Evolutionary conservation across 1,140 invertebrate genomes (phyloP), one percentile per base, ranked within the genome.

Genomic region (Cydia fagiglandana): DNA sequence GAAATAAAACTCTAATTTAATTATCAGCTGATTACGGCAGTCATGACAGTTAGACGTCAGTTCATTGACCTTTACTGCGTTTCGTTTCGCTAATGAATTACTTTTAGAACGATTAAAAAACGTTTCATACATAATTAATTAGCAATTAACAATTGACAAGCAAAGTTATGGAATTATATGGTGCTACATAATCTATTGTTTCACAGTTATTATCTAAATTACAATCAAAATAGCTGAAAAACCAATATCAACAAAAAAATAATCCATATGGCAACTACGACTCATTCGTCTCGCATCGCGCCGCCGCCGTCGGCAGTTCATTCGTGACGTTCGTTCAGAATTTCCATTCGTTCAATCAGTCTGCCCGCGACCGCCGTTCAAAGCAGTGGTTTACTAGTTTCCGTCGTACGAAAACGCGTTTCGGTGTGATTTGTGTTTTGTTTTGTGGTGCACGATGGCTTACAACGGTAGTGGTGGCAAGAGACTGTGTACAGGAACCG

Each of bases 401-500:
- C 81, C 81, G 84, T 83, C 80, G 79, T 81, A 75, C 56, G 75
- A 78, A 81, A 91, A 84, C 88, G 88, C 87, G 90, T 91, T 90
- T 86, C 86, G 86, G 88, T 91, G 92, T 91, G 90, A 88, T 92
- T 91, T 91, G 89, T 91, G 88, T 91, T 92, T 88, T 90, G 88
- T 91, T 89, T 91, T 88, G 88, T 91, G 86, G 86, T 92, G 82
- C 87, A 93, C 84, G 84, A 93, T 93, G 92, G 91, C 92, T 91
- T 93, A 92, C 88, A 93, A 93, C 91, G 92, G 92, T 84, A 91
- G 89, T 92, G 85, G 91, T 91, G 90, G 89, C 85, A 93, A 93
- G 83, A 92, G 91, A 92, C 88, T 93, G 82, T 93, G 92, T 83
- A 88, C 91, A 75, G 90, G 91, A 68, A 91, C 87, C 73, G 92